A percentile compares a stretch with the other conserved stretches of the same genome.
Conservation (phyloP, 1,140 invertebrate species). For the Liolophura sinensis region DNA sequence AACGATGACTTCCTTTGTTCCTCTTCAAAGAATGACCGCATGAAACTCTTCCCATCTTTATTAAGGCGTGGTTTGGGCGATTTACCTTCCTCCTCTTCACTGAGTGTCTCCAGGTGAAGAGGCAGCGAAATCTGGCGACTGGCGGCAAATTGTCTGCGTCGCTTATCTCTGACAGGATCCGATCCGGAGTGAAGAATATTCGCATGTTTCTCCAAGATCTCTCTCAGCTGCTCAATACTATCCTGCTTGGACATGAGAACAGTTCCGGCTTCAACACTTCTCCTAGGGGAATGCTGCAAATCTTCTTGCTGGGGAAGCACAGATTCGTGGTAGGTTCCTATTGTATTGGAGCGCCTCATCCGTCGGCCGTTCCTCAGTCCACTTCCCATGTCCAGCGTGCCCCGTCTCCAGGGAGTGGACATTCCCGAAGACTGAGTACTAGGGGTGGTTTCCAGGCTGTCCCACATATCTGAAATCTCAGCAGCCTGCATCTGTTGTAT, state of each 20-base stretch:
- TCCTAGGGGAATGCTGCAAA: too few species aligned
- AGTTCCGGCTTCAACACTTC: too few species aligned
- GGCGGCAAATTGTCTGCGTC: slow-evolving; percentile 35
- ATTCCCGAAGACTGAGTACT: too few species aligned
- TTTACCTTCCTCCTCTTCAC: slow-evolving; percentile 42
- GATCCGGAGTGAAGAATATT: neutral
- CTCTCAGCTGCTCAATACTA: slow-evolving; percentile 7
- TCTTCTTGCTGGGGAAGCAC: too few species aligned
- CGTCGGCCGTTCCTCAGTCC: too few species aligned
- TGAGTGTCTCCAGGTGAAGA: slow-evolving; percentile 43
- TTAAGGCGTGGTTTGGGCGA: neutral
- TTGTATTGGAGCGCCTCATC: too few species aligned
- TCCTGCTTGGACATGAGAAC: slow-evolving; percentile 1
- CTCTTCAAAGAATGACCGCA: neutral
- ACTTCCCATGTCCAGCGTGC: too few species aligned
- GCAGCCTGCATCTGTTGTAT: slow-evolving; percentile 24
- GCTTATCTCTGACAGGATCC: slow-evolving; percentile 6
- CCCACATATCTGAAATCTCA: too few species aligned
- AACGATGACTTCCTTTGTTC: too few species aligned
- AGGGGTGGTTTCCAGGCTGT: too few species aligned
- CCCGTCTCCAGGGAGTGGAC: too few species aligned
- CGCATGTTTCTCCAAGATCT: slow-evolving; percentile 5
- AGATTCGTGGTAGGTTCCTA: too few species aligned
- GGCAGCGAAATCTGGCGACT: slow-evolving; percentile 45
- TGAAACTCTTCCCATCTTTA: neutral